Evolutionary conservation across 2,113 vertebrate species (phyloP), one percentile per base, ranked within the genome.

Genomic region (Scopus umbretta): DNA sequence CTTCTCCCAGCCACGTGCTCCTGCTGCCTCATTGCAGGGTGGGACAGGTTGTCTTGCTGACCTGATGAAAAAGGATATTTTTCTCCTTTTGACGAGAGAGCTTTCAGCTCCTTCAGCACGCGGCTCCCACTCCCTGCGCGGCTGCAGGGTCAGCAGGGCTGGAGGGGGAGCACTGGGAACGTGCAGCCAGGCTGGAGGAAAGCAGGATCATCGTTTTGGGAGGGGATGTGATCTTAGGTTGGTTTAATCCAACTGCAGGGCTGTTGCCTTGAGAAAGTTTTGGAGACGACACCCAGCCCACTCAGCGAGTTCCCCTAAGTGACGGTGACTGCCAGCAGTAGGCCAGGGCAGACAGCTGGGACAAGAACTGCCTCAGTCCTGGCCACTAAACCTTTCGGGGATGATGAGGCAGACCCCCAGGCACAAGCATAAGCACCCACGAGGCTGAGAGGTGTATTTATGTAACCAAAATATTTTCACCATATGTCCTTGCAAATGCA

Each of bases 361-460:
- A 34, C 63, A 53, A 70, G 27, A 30, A 45, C 29, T 66, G 42
- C 63, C n/a, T 66, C 55, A 20, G 20, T 40, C 32, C 68, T 32
- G 78, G 36, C 8, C 29, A 71, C n/a, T 63, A 32, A 65, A 86
- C 20, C 15, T 43, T 25, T 13, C 1, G 0, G 11, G 19, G 19
- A 10, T 1, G 3, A 26, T 7, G 16, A 75, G 14, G 19, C 47
- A 80, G 8, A 25, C 38, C 27, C 19, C 25, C 63, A 63, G 59
- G 22, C 36, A 43, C 0, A 0, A 59, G 58, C 13, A 19, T 10
- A 30, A 80, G 5, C 30, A 49, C 22, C 17, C 40, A 45, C 2
- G 1, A 32, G 36, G 21, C 1, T 94, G 49, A 16, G 7, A 12
- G 34, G 2, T 4, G 4, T 12, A 2, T 7, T 83, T 10, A 30